Evolutionary conservation across 2,113 vertebrate genomes (phyloP).

Genomic region (Melanocharis versteri): DNA sequence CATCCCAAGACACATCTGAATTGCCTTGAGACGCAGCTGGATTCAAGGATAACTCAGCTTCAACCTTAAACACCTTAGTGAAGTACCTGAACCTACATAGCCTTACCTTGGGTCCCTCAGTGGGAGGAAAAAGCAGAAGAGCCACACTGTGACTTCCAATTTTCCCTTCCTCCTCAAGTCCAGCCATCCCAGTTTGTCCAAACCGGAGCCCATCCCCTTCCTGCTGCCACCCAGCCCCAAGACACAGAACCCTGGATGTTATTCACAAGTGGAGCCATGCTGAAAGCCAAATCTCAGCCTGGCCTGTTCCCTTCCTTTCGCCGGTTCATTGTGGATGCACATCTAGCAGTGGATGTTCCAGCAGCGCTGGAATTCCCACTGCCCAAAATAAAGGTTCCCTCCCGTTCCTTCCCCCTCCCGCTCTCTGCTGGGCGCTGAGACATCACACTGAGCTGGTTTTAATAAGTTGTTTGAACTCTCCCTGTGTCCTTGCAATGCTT

Average conservation of each 20-base stretch:
- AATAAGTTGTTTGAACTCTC: not conserved
- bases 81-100: not conserved
- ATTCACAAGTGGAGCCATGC: not conserved
- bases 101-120: not conserved
- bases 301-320: not conserved
- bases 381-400: not conserved
- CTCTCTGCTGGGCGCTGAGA: not conserved
- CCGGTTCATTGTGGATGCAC: not conserved
- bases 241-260: rapidly evolving
- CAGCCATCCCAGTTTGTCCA: not conserved
- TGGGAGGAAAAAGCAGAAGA: not conserved
- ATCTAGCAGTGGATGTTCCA: not conserved
- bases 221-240: not conserved
- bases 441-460: not conserved
- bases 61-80: not conserved
- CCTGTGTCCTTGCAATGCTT: not conserved
- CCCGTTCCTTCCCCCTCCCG: not conserved
- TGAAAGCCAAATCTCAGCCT: not conserved
- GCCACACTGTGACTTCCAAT: not conserved
- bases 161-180: not conserved
- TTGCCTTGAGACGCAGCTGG: not conserved
- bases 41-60: not conserved
- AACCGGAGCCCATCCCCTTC: rapidly evolving
- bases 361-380: not conserved
- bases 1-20: not conserved